Evolutionary conservation across 2,888 invertebrate species (phyloP).

Genomic region (Perizoma flavofasciatum): DNA sequence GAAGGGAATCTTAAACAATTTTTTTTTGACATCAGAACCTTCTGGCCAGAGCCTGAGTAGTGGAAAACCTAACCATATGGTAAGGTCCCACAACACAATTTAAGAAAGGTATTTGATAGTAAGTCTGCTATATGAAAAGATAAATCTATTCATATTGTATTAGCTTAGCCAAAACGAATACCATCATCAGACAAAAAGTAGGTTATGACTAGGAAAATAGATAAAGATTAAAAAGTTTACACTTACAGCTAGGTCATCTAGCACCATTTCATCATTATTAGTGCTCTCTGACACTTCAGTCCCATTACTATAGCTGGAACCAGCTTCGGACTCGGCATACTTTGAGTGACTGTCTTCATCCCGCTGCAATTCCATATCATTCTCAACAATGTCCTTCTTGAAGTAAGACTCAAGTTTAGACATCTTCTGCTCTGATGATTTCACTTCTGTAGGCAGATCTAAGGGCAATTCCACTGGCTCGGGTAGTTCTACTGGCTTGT

Average conservation of each 20-base stretch:
- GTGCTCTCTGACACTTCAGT: conserved; percentile 39
- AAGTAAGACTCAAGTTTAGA: conserved; percentile 68
- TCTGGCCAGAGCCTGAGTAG: no score
- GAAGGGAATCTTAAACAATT: no score
- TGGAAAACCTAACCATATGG: no score
- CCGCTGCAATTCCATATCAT: conserved; percentile 40
- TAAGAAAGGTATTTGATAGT: no score
- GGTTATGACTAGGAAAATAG: no score
- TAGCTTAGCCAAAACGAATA: no score
- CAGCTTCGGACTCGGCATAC: conserved; percentile 39
- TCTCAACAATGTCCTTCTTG: conserved; percentile 55
- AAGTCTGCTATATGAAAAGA: no score
- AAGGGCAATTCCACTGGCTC: conserved; percentile 58
- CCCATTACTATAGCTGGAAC: conserved; percentile 42
- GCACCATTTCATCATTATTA: conserved; percentile 45
- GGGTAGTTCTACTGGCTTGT: conserved; percentile 71
- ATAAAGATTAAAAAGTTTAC: background rate
- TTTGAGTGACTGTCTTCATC: conserved; percentile 33
- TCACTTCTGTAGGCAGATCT: conserved; percentile 50
- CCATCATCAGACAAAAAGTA: no score
- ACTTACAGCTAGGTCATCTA: conserved; percentile 79
- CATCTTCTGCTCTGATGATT: conserved; percentile 38
- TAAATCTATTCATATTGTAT: no score
- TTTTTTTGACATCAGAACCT: no score
- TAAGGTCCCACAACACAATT: no score